Conservation (phyloP, 2,888 invertebrate genomes). For the Diadromus collaris region DNA sequence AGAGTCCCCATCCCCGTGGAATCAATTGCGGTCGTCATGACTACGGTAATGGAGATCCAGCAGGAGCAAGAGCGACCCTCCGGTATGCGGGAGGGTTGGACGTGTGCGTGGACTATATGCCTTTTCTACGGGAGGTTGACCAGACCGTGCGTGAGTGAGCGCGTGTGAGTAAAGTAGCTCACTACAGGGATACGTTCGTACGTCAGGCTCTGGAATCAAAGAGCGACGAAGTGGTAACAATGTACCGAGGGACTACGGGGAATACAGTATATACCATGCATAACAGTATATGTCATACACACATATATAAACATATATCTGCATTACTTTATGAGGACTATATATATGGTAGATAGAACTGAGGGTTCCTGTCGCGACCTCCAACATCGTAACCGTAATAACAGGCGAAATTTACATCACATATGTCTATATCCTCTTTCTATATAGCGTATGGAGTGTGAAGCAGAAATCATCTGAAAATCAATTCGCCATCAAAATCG, state of each 20-base stretch:
- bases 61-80: slow-evolving; percentile 68
- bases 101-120: slow-evolving; percentile 59
- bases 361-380: slow-evolving; percentile 32
- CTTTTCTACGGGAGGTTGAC: slow-evolving; percentile 76
- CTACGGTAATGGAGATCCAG: slow-evolving; percentile 79
- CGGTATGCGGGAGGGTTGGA: slow-evolving; percentile 28
- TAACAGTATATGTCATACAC: no score
- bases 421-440: neutral
- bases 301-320: neutral
- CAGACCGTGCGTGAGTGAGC: slow-evolving; percentile 66
- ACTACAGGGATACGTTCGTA: slow-evolving; percentile 64
- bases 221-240: slow-evolving; percentile 67
- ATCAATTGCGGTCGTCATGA: slow-evolving; percentile 79
- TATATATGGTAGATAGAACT: slow-evolving; percentile 30
- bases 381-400: slow-evolving; percentile 27
- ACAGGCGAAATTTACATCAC: slow-evolving; percentile 15
- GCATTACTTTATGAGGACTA: slow-evolving; percentile 7
- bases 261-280: slow-evolving; percentile 7
- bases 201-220: slow-evolving; percentile 73
- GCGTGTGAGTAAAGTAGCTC: slow-evolving; percentile 45
- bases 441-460: neutral
- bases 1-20: slow-evolving; percentile 73
- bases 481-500: neutral
- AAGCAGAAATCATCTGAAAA: neutral
- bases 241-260: slow-evolving; percentile 32